phyloP scores from a whole-genome alignment of 2,113 vertebrate species.

The Rhagologus leucostigma region DNA sequence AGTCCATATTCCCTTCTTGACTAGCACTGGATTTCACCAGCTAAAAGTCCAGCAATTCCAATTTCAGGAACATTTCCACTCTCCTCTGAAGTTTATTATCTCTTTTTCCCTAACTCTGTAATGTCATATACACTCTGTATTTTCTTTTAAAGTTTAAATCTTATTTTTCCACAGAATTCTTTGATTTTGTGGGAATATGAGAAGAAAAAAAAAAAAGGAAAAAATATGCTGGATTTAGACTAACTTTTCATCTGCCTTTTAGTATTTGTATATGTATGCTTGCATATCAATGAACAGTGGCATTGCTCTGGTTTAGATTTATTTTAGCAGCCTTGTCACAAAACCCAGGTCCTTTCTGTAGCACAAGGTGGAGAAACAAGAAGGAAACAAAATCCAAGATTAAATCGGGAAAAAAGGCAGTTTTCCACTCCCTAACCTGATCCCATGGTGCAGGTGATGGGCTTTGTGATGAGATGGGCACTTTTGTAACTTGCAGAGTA shows the following conservation, averaged over 20 bases:
- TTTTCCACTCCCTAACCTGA: background rate
- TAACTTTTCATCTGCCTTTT: background rate
- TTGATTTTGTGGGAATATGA: background rate
- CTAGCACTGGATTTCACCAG: background rate
- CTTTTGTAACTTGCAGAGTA: background rate
- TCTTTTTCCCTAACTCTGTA: background rate
- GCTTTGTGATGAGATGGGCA: background rate
- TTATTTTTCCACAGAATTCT: background rate
- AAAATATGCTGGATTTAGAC: background rate
- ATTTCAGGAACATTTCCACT: background rate
- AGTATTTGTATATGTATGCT: background rate
- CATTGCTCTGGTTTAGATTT: background rate
- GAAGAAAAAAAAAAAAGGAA: background rate
- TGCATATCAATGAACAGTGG: background rate
- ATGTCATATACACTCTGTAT: accelerated
- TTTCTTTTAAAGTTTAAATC: background rate
- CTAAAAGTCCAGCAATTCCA: background rate
- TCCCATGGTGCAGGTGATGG: background rate
- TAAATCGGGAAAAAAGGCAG: accelerated
- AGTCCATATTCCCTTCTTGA: background rate
- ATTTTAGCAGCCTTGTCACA: background rate
- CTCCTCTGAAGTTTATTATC: background rate
- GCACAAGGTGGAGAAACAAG: background rate
- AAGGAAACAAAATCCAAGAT: background rate
- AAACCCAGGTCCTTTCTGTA: background rate